phyloP scores from a whole-genome alignment of 2,888 invertebrate species.

The Halictus quadricinctus region DNA sequence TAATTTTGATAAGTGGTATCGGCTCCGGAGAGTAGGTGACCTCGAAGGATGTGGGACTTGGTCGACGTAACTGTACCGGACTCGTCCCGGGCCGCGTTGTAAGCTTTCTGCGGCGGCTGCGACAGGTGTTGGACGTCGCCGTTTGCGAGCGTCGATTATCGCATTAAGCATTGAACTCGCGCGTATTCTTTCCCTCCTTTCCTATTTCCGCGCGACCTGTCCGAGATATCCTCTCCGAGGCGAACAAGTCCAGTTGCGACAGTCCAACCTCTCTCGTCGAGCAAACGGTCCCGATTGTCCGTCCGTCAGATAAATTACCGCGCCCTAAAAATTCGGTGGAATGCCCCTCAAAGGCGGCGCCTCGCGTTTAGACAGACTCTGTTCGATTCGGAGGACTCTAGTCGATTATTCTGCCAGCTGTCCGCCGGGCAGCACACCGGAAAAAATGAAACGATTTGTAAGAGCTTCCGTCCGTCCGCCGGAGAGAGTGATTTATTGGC shows the following conservation, averaged over 20 bases:
- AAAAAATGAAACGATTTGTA: slow-evolving; percentile 51
- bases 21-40: slow-evolving; percentile 56
- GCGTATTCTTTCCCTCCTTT: slow-evolving; percentile 1
- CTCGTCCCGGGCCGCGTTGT: neutral
- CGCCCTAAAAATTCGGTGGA: slow-evolving; percentile 6
- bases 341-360: slow-evolving; percentile 9
- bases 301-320: slow-evolving; percentile 28
- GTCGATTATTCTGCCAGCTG: slow-evolving; percentile 48
- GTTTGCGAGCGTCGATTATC: slow-evolving; percentile 44
- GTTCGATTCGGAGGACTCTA: slow-evolving; percentile 29
- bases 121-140: slow-evolving; percentile 57
- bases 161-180: neutral
- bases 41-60: slow-evolving; percentile 62
- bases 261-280: slow-evolving; percentile 31
- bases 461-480: slow-evolving; percentile 35
- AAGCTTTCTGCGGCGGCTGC: slow-evolving; percentile 13
- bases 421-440: neutral
- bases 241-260: neutral
- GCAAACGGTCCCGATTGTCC: slow-evolving; percentile 31
- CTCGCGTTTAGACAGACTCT: neutral
- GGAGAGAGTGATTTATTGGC: slow-evolving; percentile 43
- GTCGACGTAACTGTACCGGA: slow-evolving; percentile 55
- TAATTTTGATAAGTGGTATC: slow-evolving; percentile 8
- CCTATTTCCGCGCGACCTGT: neutral
- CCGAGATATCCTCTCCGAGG: neutral